These are phyloP conservation scores for Carcina quercana DNA, from an alignment of 2,888 invertebrate species.

Conservation along the genomic window DNA sequence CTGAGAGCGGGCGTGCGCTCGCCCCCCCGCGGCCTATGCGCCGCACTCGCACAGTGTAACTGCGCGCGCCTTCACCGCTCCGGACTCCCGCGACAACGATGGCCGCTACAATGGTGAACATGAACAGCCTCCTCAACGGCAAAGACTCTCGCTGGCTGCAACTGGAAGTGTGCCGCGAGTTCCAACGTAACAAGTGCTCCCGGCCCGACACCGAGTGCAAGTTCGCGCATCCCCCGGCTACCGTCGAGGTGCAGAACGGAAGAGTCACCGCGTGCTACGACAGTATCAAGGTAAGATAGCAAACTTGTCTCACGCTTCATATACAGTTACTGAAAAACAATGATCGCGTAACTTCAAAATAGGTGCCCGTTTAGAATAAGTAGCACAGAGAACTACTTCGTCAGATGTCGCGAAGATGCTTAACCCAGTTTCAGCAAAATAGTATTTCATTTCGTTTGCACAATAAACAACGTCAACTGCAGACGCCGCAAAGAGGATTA, in stretches of 20 bases:
- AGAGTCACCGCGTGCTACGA: constrained; percentile 99
- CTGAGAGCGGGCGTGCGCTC: constrained; percentile 62
- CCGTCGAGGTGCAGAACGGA: constrained; percentile 99
- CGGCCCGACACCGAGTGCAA: constrained; percentile 99
- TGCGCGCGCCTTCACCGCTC: constrained; percentile 44
- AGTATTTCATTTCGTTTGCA: no score
- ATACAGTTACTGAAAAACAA: no score
- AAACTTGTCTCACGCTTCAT: no score
- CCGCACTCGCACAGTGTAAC: constrained; percentile 66
- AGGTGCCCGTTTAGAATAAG: no score
- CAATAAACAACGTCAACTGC: no score
- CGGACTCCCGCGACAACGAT: constrained; percentile 51
- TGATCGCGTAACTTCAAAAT: no score
- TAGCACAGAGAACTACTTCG: no score
- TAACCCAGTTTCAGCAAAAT: no score
- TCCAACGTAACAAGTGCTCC: constrained; percentile 99
- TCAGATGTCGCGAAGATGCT: no score
- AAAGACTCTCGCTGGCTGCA: constrained; percentile 99
- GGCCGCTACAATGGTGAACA: constrained; percentile 94
- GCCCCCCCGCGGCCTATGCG: constrained; percentile 66
- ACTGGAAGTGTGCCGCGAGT: constrained; percentile 99
- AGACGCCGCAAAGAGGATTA: no score
- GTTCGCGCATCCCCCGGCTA: constrained; percentile 99
- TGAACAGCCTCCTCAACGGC: constrained; percentile 97
- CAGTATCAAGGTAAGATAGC: constrained; percentile 99